These are phyloP conservation scores for Orthosia gracilis DNA, from an alignment of 2,888 invertebrate species.

Conservation along the genomic window DNA sequence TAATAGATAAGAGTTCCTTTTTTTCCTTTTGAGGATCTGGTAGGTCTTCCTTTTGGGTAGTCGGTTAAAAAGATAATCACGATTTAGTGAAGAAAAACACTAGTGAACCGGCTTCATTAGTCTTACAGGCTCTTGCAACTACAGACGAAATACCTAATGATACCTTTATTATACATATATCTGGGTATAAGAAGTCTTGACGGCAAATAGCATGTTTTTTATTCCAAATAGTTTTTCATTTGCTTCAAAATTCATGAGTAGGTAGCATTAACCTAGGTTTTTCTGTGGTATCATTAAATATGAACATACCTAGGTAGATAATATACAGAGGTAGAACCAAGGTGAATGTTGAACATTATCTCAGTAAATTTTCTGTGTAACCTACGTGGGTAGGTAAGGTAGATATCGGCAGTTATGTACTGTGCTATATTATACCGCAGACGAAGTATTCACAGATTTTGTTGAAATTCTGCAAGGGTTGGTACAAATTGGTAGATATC, in stretches of 20 bases:
- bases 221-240: slow-evolving; percentile 25
- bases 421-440: too few relatives aligned
- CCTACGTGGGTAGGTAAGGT: background rate
- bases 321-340: slow-evolving; percentile 47
- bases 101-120: background rate
- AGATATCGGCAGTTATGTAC: background rate
- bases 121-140: too few relatives aligned
- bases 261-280: slow-evolving; percentile 20
- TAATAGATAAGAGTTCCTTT: too few relatives aligned
- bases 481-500: too few relatives aligned
- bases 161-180: too few relatives aligned
- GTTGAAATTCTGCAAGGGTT: too few relatives aligned
- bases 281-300: slow-evolving; percentile 37
- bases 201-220: slow-evolving; percentile 25
- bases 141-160: background rate
- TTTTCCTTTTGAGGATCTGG: too few relatives aligned
- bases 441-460: too few relatives aligned
- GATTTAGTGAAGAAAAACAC: background rate
- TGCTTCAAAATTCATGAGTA: slow-evolving; percentile 3
- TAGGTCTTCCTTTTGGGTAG: too few relatives aligned
- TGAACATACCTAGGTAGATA: slow-evolving; percentile 24
- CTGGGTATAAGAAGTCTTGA: slow-evolving; percentile 3
- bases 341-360: slow-evolving; percentile 30
- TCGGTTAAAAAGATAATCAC: background rate
- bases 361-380: background rate